Evolutionary conservation across 2,113 vertebrate species (phyloP), one percentile per base, ranked within the genome.

Genomic region (Cyprinodon variegatus): DNA sequence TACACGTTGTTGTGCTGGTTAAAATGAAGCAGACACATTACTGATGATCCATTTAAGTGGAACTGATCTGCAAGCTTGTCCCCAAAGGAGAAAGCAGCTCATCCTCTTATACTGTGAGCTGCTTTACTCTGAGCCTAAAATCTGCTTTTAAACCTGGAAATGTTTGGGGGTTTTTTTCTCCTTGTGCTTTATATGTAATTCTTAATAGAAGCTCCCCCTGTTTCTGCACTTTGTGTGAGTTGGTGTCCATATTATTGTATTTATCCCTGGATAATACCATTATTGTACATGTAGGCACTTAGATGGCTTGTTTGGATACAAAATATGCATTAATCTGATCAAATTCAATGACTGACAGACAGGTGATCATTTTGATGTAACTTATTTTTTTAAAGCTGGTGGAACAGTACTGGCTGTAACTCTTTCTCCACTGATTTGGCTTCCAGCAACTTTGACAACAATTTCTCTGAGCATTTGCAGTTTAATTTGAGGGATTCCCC

Each of bases 1-100:
- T 41, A 36, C 53, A 39, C 67, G 2, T 76, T 72, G 12, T 8
- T 61, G 64, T 53, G 61, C 64, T 40, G 72, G 8, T 65, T 53
- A 69, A 60, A 74, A 0, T 53, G 53, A 60, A 73, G 68, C 73
- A 76, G 77, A 76, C 80, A 43, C 73, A 71, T 90, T 79, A 75
- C 65, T 46, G 65, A 62, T 75, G 72, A 88, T 86, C 86, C 48
- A 20, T 78, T 88, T 86, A 88, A 83, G 75, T 86, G 80, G 86
- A 90, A 83, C 82, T n/a, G 59, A 89, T 83, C 70, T 29, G 67
- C 67, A 66, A 69, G 63, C 46, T 61, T 50, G 36, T 66, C 66
- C 48, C 65, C 12, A 74, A 61, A 70, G 69, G 70, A 77, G 75
- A 20, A 70, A 20, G 20, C 0, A 36, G 40, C 53, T 82, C 70